These are phyloP conservation scores for Calyptommatus sinebrachiatus DNA, from an alignment of 2,113 vertebrate species.

Conservation along the genomic window DNA sequence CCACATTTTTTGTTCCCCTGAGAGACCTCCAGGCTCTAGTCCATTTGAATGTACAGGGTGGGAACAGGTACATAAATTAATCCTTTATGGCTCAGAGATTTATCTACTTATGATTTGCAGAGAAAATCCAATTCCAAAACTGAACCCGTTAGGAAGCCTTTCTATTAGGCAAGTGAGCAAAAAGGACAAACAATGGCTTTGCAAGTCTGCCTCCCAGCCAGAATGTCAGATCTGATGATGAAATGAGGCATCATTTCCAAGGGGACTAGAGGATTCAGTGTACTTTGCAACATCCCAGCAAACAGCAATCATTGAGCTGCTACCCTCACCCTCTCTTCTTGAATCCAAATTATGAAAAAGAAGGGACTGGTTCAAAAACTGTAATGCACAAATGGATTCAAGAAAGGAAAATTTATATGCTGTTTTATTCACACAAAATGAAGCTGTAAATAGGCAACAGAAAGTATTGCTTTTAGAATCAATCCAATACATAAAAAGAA, in stretches of 20 bases:
- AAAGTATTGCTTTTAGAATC: background rate
- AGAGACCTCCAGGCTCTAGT: background rate
- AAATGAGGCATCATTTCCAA: slow-evolving; percentile 17
- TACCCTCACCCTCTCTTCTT: background rate
- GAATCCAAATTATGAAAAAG: background rate
- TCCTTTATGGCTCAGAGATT: background rate
- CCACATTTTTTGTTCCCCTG: background rate
- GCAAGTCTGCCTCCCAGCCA: background rate
- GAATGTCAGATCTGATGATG: slow-evolving; percentile 16
- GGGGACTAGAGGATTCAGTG: background rate
- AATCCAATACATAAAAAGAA: background rate
- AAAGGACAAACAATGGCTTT: slow-evolving; percentile 15
- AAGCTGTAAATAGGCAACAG: background rate
- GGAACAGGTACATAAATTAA: background rate
- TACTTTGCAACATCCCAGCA: slow-evolving; percentile 9
- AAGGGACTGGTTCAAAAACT: background rate
- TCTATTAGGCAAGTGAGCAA: slow-evolving; percentile 2
- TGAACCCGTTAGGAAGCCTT: slow-evolving; percentile 14
- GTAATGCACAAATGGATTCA: background rate
- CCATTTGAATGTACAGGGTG: background rate
- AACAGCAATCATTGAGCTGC: rapidly evolving
- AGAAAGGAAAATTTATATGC: background rate
- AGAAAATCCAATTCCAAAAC: slow-evolving; percentile 4
- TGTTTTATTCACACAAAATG: background rate
- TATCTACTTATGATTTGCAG: slow-evolving; percentile 4